Evolutionary conservation across 2,888 invertebrate species (phyloP), one percentile per base, ranked within the genome.

Genomic region (Lasioglossum oenotherae): DNA sequence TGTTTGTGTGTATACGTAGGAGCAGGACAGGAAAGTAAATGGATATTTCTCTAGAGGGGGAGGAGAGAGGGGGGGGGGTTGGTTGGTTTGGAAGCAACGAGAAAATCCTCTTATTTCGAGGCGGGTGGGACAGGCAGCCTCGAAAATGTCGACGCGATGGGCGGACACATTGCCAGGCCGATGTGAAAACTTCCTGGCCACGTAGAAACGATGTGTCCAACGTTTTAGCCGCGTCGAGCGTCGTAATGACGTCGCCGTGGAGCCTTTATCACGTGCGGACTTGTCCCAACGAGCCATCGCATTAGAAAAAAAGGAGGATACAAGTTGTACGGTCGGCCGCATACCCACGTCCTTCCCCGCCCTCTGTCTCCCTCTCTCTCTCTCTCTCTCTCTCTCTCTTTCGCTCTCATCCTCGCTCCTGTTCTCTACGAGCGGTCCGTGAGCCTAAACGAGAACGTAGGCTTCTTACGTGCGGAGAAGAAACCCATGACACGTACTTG

Each of bases 191-290:
- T 91, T 91, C 77, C 87, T 69, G 74, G 83, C 88, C 91, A 93
- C 93, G 92, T 91, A 91, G 90, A 71, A 86, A 89, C 92, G 88
- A 92, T 91, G 88, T 91, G 88, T 91, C 87, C 89, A 86, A 86
- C 91, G 90, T 90, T 91, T 90, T 89, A 89, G 88, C 85, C 84
- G 75, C 84, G 75, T 71, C 76, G 74, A 74, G 46, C 82, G 74
- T 41, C 87, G 85, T 92, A 92, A 92, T 92, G 90, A 92, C 91
- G 77, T 80, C 87, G 76, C 87, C 82, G 82, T 78, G 84, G 57
- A 76, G 81, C 91, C 85, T 90, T 92, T 91, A 92, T 92, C 92
- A 90, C 91, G 91, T 86, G 88, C 85, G 82, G 85, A 88, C 88
- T 87, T 82, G 87, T 78, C 74, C 85, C 74, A 74, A 80, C 76